Base-by-base conservation (phyloP, 1,140 invertebrate genomes). In the Lepidotrigona ventralis region DNA sequence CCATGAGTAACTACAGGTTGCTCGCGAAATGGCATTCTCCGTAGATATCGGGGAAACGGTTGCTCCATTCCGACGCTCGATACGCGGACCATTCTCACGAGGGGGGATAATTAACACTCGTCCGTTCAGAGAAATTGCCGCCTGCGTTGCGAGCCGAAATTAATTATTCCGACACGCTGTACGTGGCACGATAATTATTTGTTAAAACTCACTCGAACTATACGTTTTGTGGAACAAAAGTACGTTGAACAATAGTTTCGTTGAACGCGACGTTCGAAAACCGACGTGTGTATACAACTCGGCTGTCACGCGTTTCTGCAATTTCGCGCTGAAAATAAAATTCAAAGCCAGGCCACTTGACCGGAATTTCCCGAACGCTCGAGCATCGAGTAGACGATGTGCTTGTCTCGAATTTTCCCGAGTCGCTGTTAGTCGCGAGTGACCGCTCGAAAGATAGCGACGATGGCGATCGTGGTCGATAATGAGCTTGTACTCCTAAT, bases 261-360 rank as follows among this genome's bases (percentile, higher is more conserved):
- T 63, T 51, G 14, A 46, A 63, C 21, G 46, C 3, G 26, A 17
- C 15, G n/a, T n/a, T 66, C 53, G 21, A 29, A 6, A 21, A 14
- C 60, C 39, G n/a, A n/a, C n/a, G n/a, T n/a, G 8, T 29, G 29
- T 29, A 23, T 21, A 23, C 17, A 9, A 15, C 26, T 29, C 4
- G 46, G 29, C 21, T 58, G 71, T 76, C 63, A 58, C 19, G 39
- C 21, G 33, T 82, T 82, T 70, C 54, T 26, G 26, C 46, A 33
- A 70, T 77, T 69, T 58, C 39, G 53, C 2, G 68, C 64, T 82
- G 53, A 82, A 78, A 70, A 78, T 82, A 82, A 77, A 77, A 82
- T 70, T 63, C 51, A 21, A 70, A 77, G 66, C 66, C 39, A 46
- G 15, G 56, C 73, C 74, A 82, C 81, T 82, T 78, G 81, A 82